Conservation (phyloP, 2,113 vertebrate genomes). For the Muntiacus reevesi region DNA sequence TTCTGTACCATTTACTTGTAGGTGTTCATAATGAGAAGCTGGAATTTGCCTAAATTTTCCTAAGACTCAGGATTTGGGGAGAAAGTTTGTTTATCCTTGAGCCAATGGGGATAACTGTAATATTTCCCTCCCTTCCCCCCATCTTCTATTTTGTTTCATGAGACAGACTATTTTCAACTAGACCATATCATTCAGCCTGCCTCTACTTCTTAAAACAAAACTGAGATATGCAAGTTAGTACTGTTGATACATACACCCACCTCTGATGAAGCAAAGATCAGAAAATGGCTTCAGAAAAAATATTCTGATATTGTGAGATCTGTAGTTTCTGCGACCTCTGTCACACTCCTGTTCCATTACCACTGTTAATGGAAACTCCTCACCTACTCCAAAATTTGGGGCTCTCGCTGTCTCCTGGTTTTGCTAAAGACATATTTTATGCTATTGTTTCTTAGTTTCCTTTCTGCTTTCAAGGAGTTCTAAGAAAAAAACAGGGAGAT, state of each 20-base stretch:
- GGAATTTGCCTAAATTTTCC: background rate
- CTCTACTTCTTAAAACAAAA: background rate
- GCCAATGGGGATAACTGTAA: background rate
- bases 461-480: background rate
- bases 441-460: background rate
- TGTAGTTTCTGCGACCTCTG: rapidly evolving
- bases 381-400: background rate
- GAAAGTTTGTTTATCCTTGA: background rate
- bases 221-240: background rate
- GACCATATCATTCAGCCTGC: background rate
- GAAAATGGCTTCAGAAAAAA: background rate
- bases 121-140: background rate
- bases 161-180: background rate
- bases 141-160: background rate
- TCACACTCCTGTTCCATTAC: background rate
- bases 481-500: background rate
- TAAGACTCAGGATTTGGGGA: background rate
- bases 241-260: background rate
- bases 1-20: background rate
- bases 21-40: background rate
- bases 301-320: background rate
- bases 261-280: background rate
- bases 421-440: background rate
- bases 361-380: background rate
- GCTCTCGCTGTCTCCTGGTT: background rate